These are phyloP conservation scores for Aleiodes leptofemur DNA, from an alignment of 2,888 invertebrate species.

Conservation along the genomic window DNA sequence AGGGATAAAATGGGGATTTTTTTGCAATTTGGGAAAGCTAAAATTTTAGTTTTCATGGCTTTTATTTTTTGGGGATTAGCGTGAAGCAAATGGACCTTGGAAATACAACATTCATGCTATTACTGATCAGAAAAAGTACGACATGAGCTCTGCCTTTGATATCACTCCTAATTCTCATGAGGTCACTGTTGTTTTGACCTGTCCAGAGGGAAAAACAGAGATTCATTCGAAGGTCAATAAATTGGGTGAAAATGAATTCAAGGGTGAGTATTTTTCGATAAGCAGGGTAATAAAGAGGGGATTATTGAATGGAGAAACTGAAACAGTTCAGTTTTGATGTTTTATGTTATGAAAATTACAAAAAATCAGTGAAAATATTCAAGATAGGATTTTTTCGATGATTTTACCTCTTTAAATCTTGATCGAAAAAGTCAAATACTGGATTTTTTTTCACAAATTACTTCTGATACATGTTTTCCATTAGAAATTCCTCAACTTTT, in stretches of 20 bases:
- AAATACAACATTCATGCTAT: constrained; percentile 75
- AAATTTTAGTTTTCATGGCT: constrained; percentile 2
- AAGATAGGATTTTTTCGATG: no score
- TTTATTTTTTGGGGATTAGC: constrained; percentile 50
- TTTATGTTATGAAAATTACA: no score
- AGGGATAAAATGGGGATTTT: no score
- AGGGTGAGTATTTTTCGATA: constrained; percentile 71
- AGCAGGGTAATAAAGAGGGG: no score
- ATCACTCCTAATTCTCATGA: constrained; percentile 78
- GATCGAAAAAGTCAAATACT: no score
- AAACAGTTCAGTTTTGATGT: no score
- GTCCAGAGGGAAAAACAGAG: constrained; percentile 76
- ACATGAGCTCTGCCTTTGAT: constrained; percentile 77
- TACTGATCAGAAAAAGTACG: constrained; percentile 80
- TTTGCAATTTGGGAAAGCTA: no score
- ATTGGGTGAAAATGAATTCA: constrained; percentile 79
- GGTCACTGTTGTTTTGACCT: constrained; percentile 73
- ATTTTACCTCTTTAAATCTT: no score
- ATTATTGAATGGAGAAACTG: no score
- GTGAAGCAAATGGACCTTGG: constrained; percentile 60
- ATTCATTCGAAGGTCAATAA: constrained; percentile 74
- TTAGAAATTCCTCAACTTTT: no score
- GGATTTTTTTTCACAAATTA: background rate
- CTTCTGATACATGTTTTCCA: background rate
- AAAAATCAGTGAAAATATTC: no score